A percentile compares a stretch with the other conserved stretches of the same genome.
Conservation (phyloP, 2,888 invertebrate species). For the Micropterix aruncella region DNA sequence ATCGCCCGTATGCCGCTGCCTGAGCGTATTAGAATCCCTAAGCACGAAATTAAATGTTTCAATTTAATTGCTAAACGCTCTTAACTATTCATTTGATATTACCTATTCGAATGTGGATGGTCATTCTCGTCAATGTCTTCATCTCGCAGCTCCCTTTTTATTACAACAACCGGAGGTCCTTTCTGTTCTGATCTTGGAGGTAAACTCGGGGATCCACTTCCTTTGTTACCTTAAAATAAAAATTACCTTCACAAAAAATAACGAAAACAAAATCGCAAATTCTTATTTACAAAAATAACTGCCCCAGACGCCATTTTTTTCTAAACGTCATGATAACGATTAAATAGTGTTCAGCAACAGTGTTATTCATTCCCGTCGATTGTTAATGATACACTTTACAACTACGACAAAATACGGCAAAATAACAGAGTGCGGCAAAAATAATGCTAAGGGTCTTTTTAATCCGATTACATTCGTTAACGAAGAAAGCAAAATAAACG, state of each 20-base stretch:
- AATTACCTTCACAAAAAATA: no score
- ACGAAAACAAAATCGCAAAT: no score
- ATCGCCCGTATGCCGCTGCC: slow-evolving; percentile 51
- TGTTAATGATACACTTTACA: no score
- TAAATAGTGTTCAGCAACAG: no score
- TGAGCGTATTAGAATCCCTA: slow-evolving; percentile 32
- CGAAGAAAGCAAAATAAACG: background rate
- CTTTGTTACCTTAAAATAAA: slow-evolving; percentile 28
- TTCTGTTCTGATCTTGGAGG: slow-evolving; percentile 64
- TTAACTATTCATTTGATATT: background rate
- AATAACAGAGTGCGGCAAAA: no score
- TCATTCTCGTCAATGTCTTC: slow-evolving; percentile 59
- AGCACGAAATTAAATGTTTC: no score
- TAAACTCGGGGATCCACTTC: slow-evolving; percentile 40
- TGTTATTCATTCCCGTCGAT: no score
- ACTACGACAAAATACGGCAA: no score
- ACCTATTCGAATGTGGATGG: slow-evolving; percentile 12
- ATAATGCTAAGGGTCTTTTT: no score
- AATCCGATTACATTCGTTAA: background rate
- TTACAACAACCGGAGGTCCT: slow-evolving; percentile 83
- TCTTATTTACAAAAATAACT: slow-evolving; percentile 2
- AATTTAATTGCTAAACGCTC: no score
- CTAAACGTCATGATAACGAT: no score
- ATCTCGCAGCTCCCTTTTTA: slow-evolving; percentile 75
- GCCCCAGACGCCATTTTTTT: no score